Evolutionary conservation across 2,797 vertebrate species (phyloP), one percentile per base, ranked within the genome.

Genomic region (Helicolenus hilgendorfi): DNA sequence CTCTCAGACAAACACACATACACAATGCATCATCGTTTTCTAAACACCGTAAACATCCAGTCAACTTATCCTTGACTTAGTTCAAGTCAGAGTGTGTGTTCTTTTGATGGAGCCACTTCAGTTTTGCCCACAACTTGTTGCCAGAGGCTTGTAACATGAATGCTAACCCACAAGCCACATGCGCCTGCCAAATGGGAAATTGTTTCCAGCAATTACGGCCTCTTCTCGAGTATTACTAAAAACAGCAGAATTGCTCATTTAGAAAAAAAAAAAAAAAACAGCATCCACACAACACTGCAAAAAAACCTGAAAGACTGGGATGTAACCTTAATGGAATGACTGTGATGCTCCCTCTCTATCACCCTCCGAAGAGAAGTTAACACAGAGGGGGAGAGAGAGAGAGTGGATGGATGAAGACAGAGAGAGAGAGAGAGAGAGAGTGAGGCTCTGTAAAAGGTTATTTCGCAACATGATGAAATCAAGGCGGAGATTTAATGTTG

Each of bases 381-480:
- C 87, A 84, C 87, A 74, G 26, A 72, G 71, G 72, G 71, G 72
- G 41, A 45, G 41, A 45, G 73, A 88, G 91, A 92, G 68, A 41
- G 84, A 86, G 73, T 36, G 78, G 86, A 91, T 67, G 55, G 85
- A 89, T 90, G 86, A 89, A 90, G 90, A 88, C 53, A 26, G 72
- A 71, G 72, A 59, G 72, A 77, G 64, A 63, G 82, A 26, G 72
- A 71, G 72, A 59, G 72, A 77, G 64, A 63, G 82, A 75, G 81
- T 3, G 71, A 72, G 72, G 77, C 59, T 49, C 77, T 82, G 84
- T 88, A 90, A 91, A 89, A 94, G 86, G 89, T 92, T 92, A 88
- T 92, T 92, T 91, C 88, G 82, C 83, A 90, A 91, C 93, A 89
- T 92, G 91, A 94, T 94, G 88, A 94, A 94, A 92, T 94, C 89